Evolutionary conservation across 2,888 invertebrate genomes (phyloP), one percentile per base, ranked within the genome.

Genomic region (Shargacucullia verbasci): DNA sequence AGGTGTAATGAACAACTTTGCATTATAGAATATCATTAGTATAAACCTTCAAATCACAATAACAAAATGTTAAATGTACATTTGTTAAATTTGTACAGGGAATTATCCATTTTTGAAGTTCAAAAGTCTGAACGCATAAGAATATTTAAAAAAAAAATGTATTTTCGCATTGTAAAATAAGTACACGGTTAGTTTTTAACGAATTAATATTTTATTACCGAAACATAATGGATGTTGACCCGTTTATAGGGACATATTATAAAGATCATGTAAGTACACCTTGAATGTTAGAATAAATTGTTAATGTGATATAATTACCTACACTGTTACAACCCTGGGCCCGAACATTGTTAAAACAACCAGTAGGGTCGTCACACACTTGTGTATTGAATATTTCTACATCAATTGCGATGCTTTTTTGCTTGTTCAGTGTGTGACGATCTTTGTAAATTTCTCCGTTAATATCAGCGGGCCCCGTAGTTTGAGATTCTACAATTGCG

Each of bases 71-170:
- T 84, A 70, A 82, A 87, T 81, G 88, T 89, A 87, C 86, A 85
- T 86, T 91, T 91, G 91, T 92, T 92, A 86, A 88, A 90, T 85
- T 84, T 93, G 93, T 93, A 94, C 94, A 93, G 94, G 94, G 94
- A 93, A 75, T 85, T 84, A 85, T 87, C 83, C 88, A 88, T 85
- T 87, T 90, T 87, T 74, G 86, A 86, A 83, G 94, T 92, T 92
- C 92, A 85, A 88, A 93, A 94, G 94, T 92, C 92, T 93, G 94
- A 94, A 92, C 92, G 85, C 79, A 82, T 87, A 85, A 82, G 82
- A 83, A 83, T 58, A 64, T 59, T 53, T 41, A 55, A 67, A 79
- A 73, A 67, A 79, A 73, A 77, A 87, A 88, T 91, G 92, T 93
- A 92, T 93, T 94, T 93, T 93, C 92, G 85, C 93, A 92, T 91